Evolutionary conservation across 2,888 invertebrate genomes (phyloP), one percentile per base, ranked within the genome.

Genomic region (Trissonchulus latispiculum): DNA sequence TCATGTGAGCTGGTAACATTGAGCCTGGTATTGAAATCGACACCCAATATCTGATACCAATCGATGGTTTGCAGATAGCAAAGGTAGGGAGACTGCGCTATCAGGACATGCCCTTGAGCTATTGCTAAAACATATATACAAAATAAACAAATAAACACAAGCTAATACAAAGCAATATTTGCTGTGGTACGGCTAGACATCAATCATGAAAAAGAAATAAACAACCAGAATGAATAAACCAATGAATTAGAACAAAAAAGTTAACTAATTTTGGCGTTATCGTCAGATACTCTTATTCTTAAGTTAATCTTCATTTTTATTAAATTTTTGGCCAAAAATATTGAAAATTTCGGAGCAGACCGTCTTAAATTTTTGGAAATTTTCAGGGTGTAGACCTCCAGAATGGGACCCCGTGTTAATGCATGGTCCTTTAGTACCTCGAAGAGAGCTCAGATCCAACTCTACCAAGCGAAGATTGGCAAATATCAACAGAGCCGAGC

Each of bases 21-120:
- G 23, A 68, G n/a, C 15, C 35, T 32, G 33, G 28, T n/a, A n/a
- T 33, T 83, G 83, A 74, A 78, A 80, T 37, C 83, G 83, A 76
- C 82, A 83, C 76, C 73, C 83, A 72, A 31, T 15, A 70, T 62
- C 35, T 70, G 71, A 61, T 15, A 61, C 71, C 70, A 73, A 71
- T 71, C 73, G 59, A 48, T 71, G 2, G 67, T 68, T 36, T 68
- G 33, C 69, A 32, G 36, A 33, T 31, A 68, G 36, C 69, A 68
- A 2, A 68, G n/a, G 36, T 68, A 68, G 8, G 29, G 32, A 33
- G 69, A 23, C 66, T 29, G 8, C 8, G n/a, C 2, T n/a, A 68
- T 36, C n/a, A 68, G 8, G 23, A 68, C 69, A 36, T 3, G 28
- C 28, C 36, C 36, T 23, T n/a, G 28, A 33, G 69, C 69, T n/a